phyloP scores from a whole-genome alignment of 1,140 invertebrate genomes.

The Drosophila parabipectinata region DNA sequence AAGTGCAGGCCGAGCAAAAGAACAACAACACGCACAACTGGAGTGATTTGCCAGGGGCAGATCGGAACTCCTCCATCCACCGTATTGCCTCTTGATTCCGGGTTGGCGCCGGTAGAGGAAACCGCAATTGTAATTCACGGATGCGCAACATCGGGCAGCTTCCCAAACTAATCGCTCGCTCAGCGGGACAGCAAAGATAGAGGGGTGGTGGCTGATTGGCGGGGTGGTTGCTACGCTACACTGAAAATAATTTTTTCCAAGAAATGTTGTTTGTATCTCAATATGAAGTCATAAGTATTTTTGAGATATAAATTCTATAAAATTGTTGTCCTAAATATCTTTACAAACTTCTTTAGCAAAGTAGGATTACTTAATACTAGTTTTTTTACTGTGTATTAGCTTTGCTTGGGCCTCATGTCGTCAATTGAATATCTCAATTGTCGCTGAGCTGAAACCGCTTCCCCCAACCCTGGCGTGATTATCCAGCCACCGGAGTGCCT shows the following conservation, averaged over 20 bases:
- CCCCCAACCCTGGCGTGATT: constrained; percentile 65
- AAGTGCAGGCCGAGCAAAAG: constrained; percentile 67
- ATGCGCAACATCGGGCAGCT: constrained; percentile 72
- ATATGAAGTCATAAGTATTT: no score
- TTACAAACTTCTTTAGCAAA: no score
- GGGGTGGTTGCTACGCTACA: constrained; percentile 40
- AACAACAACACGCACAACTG: constrained; percentile 75
- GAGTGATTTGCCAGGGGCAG: constrained; percentile 48
- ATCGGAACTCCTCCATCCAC: neutral
- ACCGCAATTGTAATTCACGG: constrained; percentile 81
- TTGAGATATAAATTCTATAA: no score
- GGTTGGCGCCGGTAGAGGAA: constrained; percentile 39
- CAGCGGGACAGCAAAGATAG: constrained; percentile 44
- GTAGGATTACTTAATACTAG: no score
- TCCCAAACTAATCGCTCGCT: constrained; percentile 77
- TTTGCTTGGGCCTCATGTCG: constrained; percentile 51
- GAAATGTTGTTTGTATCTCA: accelerated
- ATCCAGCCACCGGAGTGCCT: constrained; percentile 46
- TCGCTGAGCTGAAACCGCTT: constrained; percentile 46
- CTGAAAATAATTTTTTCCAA: neutral
- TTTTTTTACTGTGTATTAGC: constrained; percentile 4
- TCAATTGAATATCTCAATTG: constrained; percentile 80
- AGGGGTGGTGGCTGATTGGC: constrained; percentile 44
- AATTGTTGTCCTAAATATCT: no score
- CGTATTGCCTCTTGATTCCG: constrained; percentile 15